These are phyloP conservation scores for Aquatica leii DNA, from an alignment of 2,888 invertebrate genomes.

Conservation along the genomic window DNA sequence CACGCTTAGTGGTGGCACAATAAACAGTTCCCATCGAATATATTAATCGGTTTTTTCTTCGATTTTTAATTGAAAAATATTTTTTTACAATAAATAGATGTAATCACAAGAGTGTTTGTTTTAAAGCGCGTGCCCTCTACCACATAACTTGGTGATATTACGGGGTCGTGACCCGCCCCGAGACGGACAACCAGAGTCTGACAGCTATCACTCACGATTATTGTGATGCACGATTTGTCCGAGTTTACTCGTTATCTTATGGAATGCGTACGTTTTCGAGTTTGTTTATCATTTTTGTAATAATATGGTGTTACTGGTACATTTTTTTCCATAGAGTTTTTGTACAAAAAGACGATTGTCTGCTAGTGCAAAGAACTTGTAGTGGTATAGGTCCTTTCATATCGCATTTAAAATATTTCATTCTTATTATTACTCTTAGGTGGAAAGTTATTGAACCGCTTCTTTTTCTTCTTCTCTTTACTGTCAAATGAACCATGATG, in stretches of 20 bases:
- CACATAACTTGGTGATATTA: constrained; percentile 40
- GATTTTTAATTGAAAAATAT: neutral
- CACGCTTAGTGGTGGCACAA: too few relatives aligned
- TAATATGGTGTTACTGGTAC: constrained; percentile 16
- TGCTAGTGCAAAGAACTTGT: too few relatives aligned
- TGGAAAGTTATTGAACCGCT: too few relatives aligned
- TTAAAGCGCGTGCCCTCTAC: constrained; percentile 41
- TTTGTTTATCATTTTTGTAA: constrained; percentile 34
- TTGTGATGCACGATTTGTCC: constrained; percentile 33
- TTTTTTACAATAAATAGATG: constrained; percentile 20
- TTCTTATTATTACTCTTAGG: too few relatives aligned
- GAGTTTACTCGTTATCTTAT: constrained; percentile 24
- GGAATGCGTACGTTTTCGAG: constrained; percentile 32
- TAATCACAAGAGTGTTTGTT: constrained; percentile 27
- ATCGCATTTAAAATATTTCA: too few relatives aligned
- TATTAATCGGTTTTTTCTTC: constrained; percentile 17
- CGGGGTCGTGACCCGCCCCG: constrained; percentile 44
- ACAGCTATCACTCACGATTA: constrained; percentile 49
- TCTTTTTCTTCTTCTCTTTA: too few relatives aligned
- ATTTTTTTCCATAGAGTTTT: too few relatives aligned
- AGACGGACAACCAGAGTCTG: constrained; percentile 42
- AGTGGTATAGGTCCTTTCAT: too few relatives aligned
- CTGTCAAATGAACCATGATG: too few relatives aligned
- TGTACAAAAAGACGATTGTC: too few relatives aligned
- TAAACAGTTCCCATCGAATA: neutral